Conservation (phyloP, 2,888 invertebrate species). For the Gymnosoma rotundatum region DNA sequence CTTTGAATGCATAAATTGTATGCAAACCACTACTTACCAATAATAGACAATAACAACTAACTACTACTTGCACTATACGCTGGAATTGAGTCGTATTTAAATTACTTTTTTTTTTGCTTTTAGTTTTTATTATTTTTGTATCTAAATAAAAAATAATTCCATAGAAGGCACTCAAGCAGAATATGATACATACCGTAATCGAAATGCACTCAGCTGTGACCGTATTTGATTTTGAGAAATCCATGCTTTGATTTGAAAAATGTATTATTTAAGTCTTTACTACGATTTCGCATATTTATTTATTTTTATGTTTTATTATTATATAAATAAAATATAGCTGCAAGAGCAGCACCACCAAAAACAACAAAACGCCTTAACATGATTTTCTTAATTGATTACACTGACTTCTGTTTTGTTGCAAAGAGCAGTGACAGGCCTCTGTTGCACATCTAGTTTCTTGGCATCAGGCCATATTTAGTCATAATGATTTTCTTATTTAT, state of each 20-base stretch:
- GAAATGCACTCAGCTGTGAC: slow-evolving; percentile 60
- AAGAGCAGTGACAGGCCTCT: slow-evolving; percentile 50
- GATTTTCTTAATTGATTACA: slow-evolving; percentile 68
- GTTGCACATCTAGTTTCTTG: slow-evolving; percentile 62
- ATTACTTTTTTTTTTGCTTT: slow-evolving; percentile 3
- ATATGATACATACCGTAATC: slow-evolving; percentile 58
- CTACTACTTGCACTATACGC: slow-evolving; percentile 9
- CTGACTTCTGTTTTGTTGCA: slow-evolving; percentile 63
- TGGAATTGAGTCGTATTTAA: slow-evolving; percentile 52
- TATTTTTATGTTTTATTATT: slow-evolving; percentile 14
- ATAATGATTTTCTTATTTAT: slow-evolving; percentile 29
- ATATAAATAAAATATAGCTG: slow-evolving; percentile 13
- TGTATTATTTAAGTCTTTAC: slow-evolving; percentile 57
- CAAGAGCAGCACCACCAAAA: slow-evolving; percentile 8
- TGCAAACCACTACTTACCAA: slow-evolving; percentile 47
- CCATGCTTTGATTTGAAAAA: slow-evolving; percentile 41
- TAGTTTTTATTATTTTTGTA: not conserved
- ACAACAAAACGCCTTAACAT: slow-evolving; percentile 58
- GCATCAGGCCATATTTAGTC: slow-evolving; percentile 62
- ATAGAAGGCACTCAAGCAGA: slow-evolving; percentile 65
- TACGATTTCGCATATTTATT: slow-evolving; percentile 31
- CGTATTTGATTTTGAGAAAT: slow-evolving; percentile 47
- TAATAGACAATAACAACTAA: slow-evolving; percentile 35
- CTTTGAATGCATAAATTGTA: slow-evolving; percentile 52
- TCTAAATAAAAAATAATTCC: slow-evolving; percentile 35